These are phyloP conservation scores for Lasioglossum albipes DNA, from an alignment of 1,140 invertebrate species.

Conservation along the genomic window DNA sequence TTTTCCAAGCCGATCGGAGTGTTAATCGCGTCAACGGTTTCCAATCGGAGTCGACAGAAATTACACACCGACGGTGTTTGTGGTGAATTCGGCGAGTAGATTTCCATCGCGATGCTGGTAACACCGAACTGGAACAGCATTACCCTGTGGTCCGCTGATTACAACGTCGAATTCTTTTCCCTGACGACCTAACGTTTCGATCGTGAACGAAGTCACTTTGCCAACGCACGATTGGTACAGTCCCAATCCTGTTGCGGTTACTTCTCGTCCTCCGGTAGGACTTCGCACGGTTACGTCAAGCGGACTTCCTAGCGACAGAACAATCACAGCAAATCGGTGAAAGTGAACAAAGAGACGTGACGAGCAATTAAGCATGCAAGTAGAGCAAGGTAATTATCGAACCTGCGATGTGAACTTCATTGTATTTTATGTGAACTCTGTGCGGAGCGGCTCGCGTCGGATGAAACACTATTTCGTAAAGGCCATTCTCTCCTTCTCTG, in stretches of 20 bases:
- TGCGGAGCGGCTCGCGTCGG: slow-evolving; percentile 90
- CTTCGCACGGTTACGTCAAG: slow-evolving; percentile 97
- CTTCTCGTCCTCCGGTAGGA: slow-evolving; percentile 95
- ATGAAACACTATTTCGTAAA: slow-evolving; percentile 92
- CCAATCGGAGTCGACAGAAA: neutral
- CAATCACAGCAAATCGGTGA: too few relatives aligned
- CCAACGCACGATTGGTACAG: slow-evolving; percentile 91
- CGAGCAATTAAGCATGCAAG: neutral
- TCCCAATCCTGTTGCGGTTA: slow-evolving; percentile 88
- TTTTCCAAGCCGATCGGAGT: neutral
- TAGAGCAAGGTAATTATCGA: neutral
- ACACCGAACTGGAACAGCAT: slow-evolving; percentile 94
- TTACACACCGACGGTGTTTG: slow-evolving; percentile 83
- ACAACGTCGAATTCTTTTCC: slow-evolving; percentile 95
- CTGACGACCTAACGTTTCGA: slow-evolving; percentile 91
- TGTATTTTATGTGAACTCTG: slow-evolving; percentile 83
- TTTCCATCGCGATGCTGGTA: slow-evolving; percentile 97
- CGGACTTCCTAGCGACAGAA: slow-evolving; percentile 85
- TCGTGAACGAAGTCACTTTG: slow-evolving; percentile 91
- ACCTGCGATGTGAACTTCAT: slow-evolving; percentile 77
- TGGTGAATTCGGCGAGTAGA: slow-evolving; percentile 94
- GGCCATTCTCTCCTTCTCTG: slow-evolving; percentile 85
- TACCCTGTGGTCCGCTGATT: slow-evolving; percentile 91
- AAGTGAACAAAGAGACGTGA: neutral
- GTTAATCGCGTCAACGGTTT: too few relatives aligned